Conservation (phyloP, 2,888 invertebrate genomes). For the Calephelis perditalis region DNA sequence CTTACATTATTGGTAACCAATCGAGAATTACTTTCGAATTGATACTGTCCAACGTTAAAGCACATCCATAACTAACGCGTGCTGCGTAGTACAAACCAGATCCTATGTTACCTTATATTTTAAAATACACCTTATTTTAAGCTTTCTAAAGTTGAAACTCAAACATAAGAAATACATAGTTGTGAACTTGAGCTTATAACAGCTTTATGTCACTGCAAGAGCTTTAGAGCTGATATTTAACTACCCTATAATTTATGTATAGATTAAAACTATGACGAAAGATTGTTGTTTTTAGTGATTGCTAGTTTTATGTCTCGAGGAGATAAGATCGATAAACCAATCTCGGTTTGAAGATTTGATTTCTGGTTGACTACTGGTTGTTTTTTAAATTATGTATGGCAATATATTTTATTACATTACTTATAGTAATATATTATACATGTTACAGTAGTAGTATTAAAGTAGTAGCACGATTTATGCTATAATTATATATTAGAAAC, state of each 20-base stretch:
- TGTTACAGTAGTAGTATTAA: too few relatives aligned
- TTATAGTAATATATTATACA: too few relatives aligned
- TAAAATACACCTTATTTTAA: slow-evolving; percentile 37
- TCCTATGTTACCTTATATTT: slow-evolving; percentile 26
- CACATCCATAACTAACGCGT: slow-evolving; percentile 36
- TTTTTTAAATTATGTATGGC: too few relatives aligned
- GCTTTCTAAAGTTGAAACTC: slow-evolving; percentile 32
- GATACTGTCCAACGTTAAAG: slow-evolving; percentile 18
- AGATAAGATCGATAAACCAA: slow-evolving; percentile 28
- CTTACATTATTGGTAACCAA: too few relatives aligned
- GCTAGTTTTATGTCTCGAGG: slow-evolving; percentile 33
- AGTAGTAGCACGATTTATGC: too few relatives aligned
- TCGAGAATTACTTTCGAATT: slow-evolving; percentile 4
- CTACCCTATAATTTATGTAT: slow-evolving; percentile 61
- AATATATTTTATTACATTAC: too few relatives aligned
- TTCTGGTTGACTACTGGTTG: not conserved
- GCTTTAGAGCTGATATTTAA: slow-evolving; percentile 68
- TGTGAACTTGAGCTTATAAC: slow-evolving; percentile 41
- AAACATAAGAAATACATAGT: slow-evolving; percentile 22
- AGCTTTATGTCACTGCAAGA: slow-evolving; percentile 64
- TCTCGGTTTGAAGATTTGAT: slow-evolving; percentile 18
- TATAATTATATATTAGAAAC: too few relatives aligned
- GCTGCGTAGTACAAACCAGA: slow-evolving; percentile 56
- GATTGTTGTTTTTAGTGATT: slow-evolving; percentile 42
- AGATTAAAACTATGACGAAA: slow-evolving; percentile 63